Base-by-base conservation (phyloP, 2,113 vertebrate species). In the Progne subis region DNA sequence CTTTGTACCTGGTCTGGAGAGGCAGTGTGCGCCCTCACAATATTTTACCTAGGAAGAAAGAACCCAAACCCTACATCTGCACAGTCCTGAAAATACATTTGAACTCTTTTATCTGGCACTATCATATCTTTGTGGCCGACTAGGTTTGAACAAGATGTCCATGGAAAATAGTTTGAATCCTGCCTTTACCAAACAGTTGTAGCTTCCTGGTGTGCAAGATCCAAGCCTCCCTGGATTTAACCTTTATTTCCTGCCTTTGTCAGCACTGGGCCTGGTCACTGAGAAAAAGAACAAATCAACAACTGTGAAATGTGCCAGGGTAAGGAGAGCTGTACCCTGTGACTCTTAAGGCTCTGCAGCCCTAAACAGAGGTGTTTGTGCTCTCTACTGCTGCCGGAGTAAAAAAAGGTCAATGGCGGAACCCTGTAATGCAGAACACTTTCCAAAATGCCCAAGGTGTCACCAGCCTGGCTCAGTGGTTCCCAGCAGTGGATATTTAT, bases 1-100 rank as follows among this genome's bases (percentile, higher is more conserved):
- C 11, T 67, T 23, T 28, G 59, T 90, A 43, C 43, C 49, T 52
- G 12, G 11, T 71, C 88, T 74, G 79, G 86, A 44, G 75, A 85
- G 88, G 82, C 86, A 24, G 15, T 56, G 59, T 1, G 39, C 57
- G 39, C 57, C 52, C 74, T 70, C 49, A 80, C 74, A 68, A 65
- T 52, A 15, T 70, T 78, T 92, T 74, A 60, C 76, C 44, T 53
- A 61, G 44, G 23, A 83, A 56, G 61, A 83, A 85, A 61, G 69
- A 78, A 19, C 20, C 14, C 37, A 72, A 61, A 50, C 24, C 43
- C 23, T 86, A 67, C 14, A 4, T 78, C 34, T 55, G 55, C 34
- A 86, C 25, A 76, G 50, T 94, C 81, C 90, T 92, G 88, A 92
- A 94, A 94, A 92, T 80, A 55, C 68, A 47, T 90, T 74, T 39